Evolutionary conservation across 2,797 vertebrate genomes (phyloP), one percentile per base, ranked within the genome.

Genomic region (Sternotherus odoratus): DNA sequence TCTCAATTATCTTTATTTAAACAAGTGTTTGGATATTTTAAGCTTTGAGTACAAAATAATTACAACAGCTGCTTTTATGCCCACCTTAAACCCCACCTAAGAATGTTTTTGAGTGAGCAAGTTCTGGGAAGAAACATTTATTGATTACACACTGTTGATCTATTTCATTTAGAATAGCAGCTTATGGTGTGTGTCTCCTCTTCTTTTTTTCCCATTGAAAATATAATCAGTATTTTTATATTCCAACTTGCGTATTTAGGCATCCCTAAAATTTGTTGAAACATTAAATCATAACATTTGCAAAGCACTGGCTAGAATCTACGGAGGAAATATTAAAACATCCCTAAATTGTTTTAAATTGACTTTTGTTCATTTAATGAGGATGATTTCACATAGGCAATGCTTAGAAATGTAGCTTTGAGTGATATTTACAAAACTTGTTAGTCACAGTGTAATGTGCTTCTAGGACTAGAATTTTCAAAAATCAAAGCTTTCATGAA

Each of bases 81-180:
- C 96, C 88, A 91, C 88, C 56, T 92, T 74, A 54, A 78, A 88
- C 91, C 88, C 66, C 26, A 43, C 87, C 72, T 82, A 87, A 53
- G 91, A 94, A 93, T 87, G 63, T 57, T 94, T 97, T 94, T 94
- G 87, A 91, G 74, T 92, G 94, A 96, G 95, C 75, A 2, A 96
- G 84, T 79, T 39, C 92, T 91, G 36, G 81, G 84, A 94, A 91
- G 84, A 93, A 79, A 82, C 69, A 86, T 94, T 88, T 86, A 30
- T 94, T 88, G 85, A 90, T 80, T 56, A 74, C 51, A 66, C 90
- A 92, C 91, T 92, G 78, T 84, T 85, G 86, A 91, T 50, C 95
- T 93, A 26, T 83, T 95, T 96, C 87, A 92, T 96, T 54, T 89
- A 94, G 79, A 93, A 77, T 36, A 88, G 89, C 95, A 90, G 93